Base-by-base conservation (phyloP, 2,113 vertebrate genomes). In the Glareola pratincola region DNA sequence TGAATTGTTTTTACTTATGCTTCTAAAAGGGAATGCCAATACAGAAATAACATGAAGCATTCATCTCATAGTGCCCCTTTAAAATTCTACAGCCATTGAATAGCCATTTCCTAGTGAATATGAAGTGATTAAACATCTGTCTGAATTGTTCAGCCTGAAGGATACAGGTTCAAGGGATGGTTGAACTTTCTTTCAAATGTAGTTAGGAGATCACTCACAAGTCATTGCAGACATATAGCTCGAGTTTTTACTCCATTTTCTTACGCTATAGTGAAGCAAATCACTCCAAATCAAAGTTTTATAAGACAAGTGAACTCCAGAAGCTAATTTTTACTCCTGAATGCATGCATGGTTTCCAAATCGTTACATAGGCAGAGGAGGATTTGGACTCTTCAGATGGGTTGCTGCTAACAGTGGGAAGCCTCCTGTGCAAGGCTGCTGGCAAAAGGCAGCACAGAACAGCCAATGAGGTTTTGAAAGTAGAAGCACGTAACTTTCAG, bases 71-170 rank as follows among this genome's bases (percentile, higher is more conserved):
- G 75, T 51, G 88, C 75, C 74, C 71, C 64, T 95, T 92, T 90
- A 56, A 71, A 94, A 86, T 95, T 96, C 95, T 67, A 91, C 0
- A 34, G 92, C 92, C 79, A 92, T 96, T 96, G 96, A 96, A 86
- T 96, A 94, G 68, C 94, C 88, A 89, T 95, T 96, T 96, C 75
- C 89, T 96, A 53, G 71, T 62, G 92, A 85, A 86, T 57, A 79
- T 81, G 81, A 91, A 95, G 96, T 74, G 90, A 97, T 96, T 97
- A 97, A 96, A 96, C 96, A 97, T 95, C 90, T 97, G 96, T 91
- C 79, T 93, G 93, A 96, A 74, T 76, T 92, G 68, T 56, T 97
- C 85, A 97, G 77, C 91, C 88, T 91, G 85, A 96, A 88, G 89
- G 83, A 82, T 39, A 67, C 34, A 39, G 71, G 86, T 96, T 96